Base-by-base conservation (phyloP, 1,140 invertebrate species). In the Capitella teleta region DNA sequence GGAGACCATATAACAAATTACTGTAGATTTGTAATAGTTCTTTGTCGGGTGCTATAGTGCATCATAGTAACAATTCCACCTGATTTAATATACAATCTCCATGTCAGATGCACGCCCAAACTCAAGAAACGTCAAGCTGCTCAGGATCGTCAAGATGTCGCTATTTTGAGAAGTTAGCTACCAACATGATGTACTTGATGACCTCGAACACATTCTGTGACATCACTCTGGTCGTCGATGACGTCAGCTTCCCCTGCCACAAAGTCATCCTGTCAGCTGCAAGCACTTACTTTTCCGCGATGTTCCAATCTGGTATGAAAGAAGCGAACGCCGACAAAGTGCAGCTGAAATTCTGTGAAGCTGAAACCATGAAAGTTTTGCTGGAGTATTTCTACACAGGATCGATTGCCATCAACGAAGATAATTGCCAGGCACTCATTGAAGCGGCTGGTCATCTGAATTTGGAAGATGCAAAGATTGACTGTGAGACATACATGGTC, bases 211-310 rank as follows among this genome's bases (percentile, higher is more conserved):
- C 34, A 37, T 49, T 50, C 28, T 49, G 38, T 37, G 54, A 56
- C 42, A 48, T 56, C 19, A 55, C 36, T 12, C 23, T 56, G n/a
- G n/a, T 40, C 32, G 25, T 40, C 30, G 47, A 54, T 21, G 45
- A 36, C 23, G 40, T 23, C 23, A 52, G 54, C 46, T 40, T 53
- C 14, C 45, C 49, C 32, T 53, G 51, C 37, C 55, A 56, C 28
- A 56, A 51, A 28, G 28, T 49, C n/a, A 30, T 56, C 14, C 47
- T 56, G 16, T 48, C 48, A 16, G 44, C 55, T 16, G 49, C 38
- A 28, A 54, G 52, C 26, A 44, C 52, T 16, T 56, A 54, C 43
- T 56, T 56, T 36, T 18, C 46, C 21, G 52, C 55, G 10, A 53
- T 56, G 47, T 50, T 56, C 19, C 34, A 30, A 12, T 43, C 25